These are phyloP conservation scores for Neelides sp. DNA, from an alignment of 1,140 invertebrate species.

Conservation along the genomic window DNA sequence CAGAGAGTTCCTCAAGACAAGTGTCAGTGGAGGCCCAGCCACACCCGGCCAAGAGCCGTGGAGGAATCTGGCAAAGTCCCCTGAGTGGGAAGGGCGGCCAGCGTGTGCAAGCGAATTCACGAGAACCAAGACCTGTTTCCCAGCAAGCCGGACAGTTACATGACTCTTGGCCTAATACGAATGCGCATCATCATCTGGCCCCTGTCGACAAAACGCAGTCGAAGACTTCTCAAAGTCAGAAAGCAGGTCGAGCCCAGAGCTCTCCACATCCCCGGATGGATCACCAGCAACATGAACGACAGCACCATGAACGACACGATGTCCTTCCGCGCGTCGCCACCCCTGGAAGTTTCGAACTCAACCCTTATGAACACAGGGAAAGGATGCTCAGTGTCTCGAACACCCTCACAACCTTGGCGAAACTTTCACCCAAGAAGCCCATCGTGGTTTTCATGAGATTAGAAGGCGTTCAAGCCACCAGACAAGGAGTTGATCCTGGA, in stretches of 20 bases:
- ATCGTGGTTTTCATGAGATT: constrained; percentile 29
- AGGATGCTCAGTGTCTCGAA: constrained; percentile 16
- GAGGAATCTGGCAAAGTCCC: neutral
- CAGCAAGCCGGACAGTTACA: constrained; percentile 27
- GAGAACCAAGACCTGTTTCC: constrained; percentile 19
- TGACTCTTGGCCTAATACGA: constrained; percentile 31
- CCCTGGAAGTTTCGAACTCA: neutral
- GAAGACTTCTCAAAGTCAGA: neutral
- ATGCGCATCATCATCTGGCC: constrained; percentile 28
- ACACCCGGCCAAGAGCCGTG: neutral
- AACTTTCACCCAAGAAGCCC: constrained; percentile 29
- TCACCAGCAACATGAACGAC: neutral
- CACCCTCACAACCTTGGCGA: constrained; percentile 27
- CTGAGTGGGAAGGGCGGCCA: neutral
- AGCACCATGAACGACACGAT: no score
- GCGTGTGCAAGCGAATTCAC: constrained; percentile 2
- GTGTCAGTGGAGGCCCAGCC: neutral
- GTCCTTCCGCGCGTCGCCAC: neutral
- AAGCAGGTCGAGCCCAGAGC: neutral
- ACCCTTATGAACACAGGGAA: neutral
- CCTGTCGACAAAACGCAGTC: constrained; percentile 3
- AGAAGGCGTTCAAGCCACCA: constrained; percentile 23
- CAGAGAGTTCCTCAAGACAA: neutral
- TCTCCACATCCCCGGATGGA: neutral
- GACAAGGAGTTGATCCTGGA: constrained; percentile 22